Evolutionary conservation across 2,797 vertebrate genomes (phyloP), one percentile per base, ranked within the genome.

Genomic region (Setipinna tenuifilis): DNA sequence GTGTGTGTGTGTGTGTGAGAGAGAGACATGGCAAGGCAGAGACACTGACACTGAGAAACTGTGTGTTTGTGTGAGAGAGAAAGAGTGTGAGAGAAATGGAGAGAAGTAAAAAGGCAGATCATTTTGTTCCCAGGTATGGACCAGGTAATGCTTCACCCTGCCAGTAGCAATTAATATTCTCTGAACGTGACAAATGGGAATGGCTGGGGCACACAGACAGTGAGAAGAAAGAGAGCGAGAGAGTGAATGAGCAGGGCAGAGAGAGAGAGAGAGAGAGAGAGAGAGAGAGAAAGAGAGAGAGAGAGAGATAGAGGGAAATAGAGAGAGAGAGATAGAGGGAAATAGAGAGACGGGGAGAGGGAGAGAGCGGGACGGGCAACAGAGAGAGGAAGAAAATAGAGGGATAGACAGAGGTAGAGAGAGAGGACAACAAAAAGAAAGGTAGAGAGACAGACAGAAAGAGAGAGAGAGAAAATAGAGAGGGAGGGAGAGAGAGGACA

Each of bases 401-500:
- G 1, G 14, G 12, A 68, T 9, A 25, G 2, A 65, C 0, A 65
- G 2, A 23, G 6, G 25, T 6, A 65, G 62, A 65, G 62, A 65
- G 62, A 28, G 23, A 62, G 59, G 6, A 19, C 1, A 19, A 62
- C 17, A 62, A 19, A 62, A 19, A 62, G 59, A 61, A 17, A 21
- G 61, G 23, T 1, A 83, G 50, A 82, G 46, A 87, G 16, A 28
- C 21, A 41, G 25, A 44, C 23, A 83, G 54, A 78, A 7, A 31
- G 65, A 75, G 44, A 31, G 62, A 48, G 83, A 65, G 35, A 54
- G 62, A 82, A 48, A 83, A 61, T 62, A 78, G 62, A 86, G 28
- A 54, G 35, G 0, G 17, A 78, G 62, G 62, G 86, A 86, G 16
- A 41, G 80, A 84, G 82, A 85, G 7, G 1, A 3, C 21, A 3